A percentile compares a stretch with the other conserved stretches of the same genome.
These are phyloP conservation scores for Pandemis cinnamomeana DNA, from an alignment of 2,888 invertebrate genomes.

Conservation along the genomic window DNA sequence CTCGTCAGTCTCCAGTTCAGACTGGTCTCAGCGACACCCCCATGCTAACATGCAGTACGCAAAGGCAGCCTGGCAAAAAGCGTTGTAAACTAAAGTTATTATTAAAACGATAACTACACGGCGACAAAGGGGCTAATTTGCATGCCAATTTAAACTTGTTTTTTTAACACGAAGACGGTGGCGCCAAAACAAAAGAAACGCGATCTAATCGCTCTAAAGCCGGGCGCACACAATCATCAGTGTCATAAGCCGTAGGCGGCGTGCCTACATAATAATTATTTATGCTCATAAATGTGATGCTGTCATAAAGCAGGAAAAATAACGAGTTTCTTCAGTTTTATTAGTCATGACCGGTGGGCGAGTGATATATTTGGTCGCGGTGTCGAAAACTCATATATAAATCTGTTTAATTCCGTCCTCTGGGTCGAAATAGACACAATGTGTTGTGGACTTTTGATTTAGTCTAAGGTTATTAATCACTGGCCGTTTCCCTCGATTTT, in stretches of 20 bases:
- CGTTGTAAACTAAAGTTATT: background rate
- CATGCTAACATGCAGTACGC: too few species aligned
- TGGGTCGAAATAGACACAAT: slow-evolving; percentile 29
- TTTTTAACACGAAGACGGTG: background rate
- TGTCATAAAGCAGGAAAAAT: slow-evolving; percentile 64
- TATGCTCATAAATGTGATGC: slow-evolving; percentile 57
- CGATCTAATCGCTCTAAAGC: slow-evolving; percentile 6
- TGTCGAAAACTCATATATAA: slow-evolving; percentile 46
- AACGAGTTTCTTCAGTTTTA: slow-evolving; percentile 57
- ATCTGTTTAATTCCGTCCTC: slow-evolving; percentile 39
- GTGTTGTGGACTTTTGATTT: slow-evolving; percentile 18
- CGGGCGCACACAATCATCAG: slow-evolving; percentile 16
- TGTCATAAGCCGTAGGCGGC: slow-evolving; percentile 20
- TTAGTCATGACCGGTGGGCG: slow-evolving; percentile 47
- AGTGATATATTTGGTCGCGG: slow-evolving; percentile 48
- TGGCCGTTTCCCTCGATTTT: background rate
- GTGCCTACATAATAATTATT: slow-evolving; percentile 54
- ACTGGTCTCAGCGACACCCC: too few species aligned
- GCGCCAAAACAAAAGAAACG: slow-evolving; percentile 11
- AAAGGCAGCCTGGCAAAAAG: too few species aligned
- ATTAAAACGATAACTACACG: background rate
- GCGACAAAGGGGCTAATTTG: background rate
- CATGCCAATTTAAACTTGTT: background rate
- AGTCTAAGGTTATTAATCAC: slow-evolving; percentile 7
- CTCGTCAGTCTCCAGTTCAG: too few species aligned